Conservation (phyloP, 2,797 vertebrate genomes). For the Euphonia xanthogaster region DNA sequence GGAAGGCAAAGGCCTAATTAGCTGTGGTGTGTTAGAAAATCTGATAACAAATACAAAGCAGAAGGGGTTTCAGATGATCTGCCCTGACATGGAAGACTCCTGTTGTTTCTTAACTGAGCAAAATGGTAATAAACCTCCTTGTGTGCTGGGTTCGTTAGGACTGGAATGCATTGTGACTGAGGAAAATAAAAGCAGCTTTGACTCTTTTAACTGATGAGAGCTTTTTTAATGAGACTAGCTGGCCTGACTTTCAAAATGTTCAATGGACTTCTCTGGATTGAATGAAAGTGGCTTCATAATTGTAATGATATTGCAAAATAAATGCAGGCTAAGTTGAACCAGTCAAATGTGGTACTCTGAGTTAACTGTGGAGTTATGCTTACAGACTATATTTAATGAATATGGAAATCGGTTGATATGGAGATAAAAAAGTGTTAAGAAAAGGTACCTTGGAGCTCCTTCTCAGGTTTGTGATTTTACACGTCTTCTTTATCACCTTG, state of each 20-base stretch:
- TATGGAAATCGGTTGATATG: not conserved
- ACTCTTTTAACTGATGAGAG: not conserved
- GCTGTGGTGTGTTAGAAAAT: not conserved
- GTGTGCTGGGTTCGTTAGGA: not conserved
- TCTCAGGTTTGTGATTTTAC: not conserved
- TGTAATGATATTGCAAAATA: not conserved
- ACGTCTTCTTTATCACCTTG: not conserved
- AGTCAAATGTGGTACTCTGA: not conserved
- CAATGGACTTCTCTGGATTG: not conserved
- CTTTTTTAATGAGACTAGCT: not conserved
- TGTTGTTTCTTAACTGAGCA: not conserved
- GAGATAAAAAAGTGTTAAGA: not conserved
- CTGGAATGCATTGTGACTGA: not conserved
- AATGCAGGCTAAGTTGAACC: not conserved
- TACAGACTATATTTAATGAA: not conserved
- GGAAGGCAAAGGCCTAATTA: conserved; percentile 17
- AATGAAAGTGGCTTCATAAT: not conserved
- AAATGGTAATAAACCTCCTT: not conserved
- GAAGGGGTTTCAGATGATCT: not conserved
- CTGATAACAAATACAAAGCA: conserved; percentile 15
- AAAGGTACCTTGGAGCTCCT: not conserved
- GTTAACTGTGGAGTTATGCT: not conserved
- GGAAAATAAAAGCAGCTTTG: conserved; percentile 3
- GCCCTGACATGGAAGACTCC: not conserved
- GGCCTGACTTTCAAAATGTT: not conserved